Conservation (phyloP, 92 coral and sea anemone genomes). For the Palythoa grandiflora region DNA sequence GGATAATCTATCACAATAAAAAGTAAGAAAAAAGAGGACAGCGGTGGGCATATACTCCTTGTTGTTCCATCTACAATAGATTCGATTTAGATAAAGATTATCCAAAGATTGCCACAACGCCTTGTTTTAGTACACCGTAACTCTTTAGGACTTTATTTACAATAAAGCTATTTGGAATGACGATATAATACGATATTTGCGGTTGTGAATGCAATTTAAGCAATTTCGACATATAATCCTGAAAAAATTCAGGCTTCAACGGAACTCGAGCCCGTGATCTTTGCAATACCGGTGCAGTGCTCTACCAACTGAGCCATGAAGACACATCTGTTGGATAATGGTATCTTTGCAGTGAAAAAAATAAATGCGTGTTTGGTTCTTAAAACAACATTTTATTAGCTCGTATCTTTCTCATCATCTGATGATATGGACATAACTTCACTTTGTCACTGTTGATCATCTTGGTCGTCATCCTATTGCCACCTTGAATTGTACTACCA, state of each 20-base stretch:
- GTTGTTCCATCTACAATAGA: not conserved
- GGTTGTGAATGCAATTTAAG: too few relatives aligned
- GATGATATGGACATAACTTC: constrained; percentile 6
- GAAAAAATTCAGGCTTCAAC: too few relatives aligned
- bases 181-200: too few relatives aligned
- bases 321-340: not conserved
- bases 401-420: not conserved
- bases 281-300: too few relatives aligned
- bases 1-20: not conserved
- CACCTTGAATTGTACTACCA: not conserved
- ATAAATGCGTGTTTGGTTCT: constrained; percentile 1
- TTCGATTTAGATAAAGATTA: not conserved
- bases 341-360: not conserved
- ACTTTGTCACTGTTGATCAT: not conserved
- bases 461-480: constrained; percentile 10
- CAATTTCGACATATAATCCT: too few relatives aligned
- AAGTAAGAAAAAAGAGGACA: not conserved
- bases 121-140: not conserved
- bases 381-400: not conserved
- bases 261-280: too few relatives aligned
- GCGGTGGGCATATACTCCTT: not conserved
- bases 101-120: not conserved
- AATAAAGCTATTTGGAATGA: not conserved
- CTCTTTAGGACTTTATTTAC: not conserved
- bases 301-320: too few relatives aligned